Evolutionary conservation across 2,888 invertebrate species (phyloP).

Genomic region (Acleris holmiana): DNA sequence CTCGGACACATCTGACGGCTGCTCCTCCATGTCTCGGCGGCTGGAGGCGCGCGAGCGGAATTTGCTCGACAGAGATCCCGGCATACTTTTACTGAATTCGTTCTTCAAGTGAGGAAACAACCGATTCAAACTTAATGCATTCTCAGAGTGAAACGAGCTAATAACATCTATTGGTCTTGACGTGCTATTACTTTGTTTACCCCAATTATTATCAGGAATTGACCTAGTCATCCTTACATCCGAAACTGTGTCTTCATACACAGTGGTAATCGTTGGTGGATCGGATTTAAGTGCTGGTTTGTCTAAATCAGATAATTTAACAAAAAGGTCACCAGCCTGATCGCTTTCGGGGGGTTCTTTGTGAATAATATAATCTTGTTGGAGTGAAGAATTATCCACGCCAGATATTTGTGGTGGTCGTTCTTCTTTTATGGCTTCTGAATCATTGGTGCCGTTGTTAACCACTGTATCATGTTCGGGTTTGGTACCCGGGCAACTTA

Average conservation of each 20-base stretch:
- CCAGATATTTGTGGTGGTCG: slow-evolving; percentile 24
- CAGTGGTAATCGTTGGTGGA: slow-evolving; percentile 40
- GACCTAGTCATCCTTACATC: slow-evolving; percentile 87
- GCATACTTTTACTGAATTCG: slow-evolving; percentile 76
- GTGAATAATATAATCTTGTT: slow-evolving; percentile 41
- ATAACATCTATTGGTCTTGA: slow-evolving; percentile 86
- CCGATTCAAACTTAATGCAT: slow-evolving; percentile 84
- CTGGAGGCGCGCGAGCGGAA: slow-evolving; percentile 59
- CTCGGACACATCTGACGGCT: slow-evolving; percentile 80
- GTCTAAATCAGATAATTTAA: slow-evolving; percentile 92
- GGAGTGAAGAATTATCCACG: slow-evolving; percentile 31
- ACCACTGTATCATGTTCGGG: slow-evolving; percentile 26
- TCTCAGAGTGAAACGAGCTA: slow-evolving; percentile 83
- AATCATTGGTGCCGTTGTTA: slow-evolving; percentile 16
- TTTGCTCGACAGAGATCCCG: slow-evolving; percentile 65
- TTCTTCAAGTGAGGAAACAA: slow-evolving; percentile 86
- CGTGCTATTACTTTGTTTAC: slow-evolving; percentile 81
- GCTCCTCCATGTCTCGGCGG: slow-evolving; percentile 73
- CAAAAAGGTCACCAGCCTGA: slow-evolving; percentile 78
- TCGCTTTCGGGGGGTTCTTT: slow-evolving; percentile 50
- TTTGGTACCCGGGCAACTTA: slow-evolving; percentile 50
- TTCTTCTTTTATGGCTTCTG: slow-evolving; percentile 11
- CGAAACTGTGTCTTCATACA: slow-evolving; percentile 53
- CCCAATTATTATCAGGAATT: slow-evolving; percentile 88
- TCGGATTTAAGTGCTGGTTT: slow-evolving; percentile 80